Conservation (phyloP, 2,113 vertebrate genomes). For the Hypanus sabinus region DNA sequence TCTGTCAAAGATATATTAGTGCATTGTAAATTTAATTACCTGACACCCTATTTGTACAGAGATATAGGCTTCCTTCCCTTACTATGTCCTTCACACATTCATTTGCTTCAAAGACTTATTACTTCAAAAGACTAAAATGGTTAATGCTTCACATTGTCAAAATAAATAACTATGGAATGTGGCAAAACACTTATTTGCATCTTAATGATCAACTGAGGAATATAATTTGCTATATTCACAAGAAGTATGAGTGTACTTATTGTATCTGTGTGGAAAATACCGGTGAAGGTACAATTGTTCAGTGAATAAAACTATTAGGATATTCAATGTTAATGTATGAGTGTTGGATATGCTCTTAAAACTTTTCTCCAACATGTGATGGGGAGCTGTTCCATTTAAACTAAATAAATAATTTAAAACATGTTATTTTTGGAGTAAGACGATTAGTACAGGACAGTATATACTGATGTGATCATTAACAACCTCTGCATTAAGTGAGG, state of each 20-base stretch:
- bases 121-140: neutral
- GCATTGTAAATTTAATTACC: neutral
- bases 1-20: neutral
- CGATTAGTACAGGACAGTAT: neutral
- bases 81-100: neutral
- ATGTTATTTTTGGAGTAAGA: neutral
- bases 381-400: neutral
- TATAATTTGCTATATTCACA: neutral
- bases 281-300: neutral
- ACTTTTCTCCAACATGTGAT: neutral
- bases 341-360: neutral
- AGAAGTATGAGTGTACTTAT: neutral
- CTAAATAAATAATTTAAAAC: constrained; percentile 10
- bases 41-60: neutral
- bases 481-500: neutral
- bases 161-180: neutral
- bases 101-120: neutral
- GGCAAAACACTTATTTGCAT: neutral
- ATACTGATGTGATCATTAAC: neutral
- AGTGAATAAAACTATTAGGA: neutral
- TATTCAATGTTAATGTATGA: neutral
- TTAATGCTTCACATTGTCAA: neutral
- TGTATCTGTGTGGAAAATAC: neutral
- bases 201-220: neutral
- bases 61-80: neutral